Percentiles rank a stretch among this genome's conserved stretches.
Conservation (phyloP, 2,888 invertebrate genomes). For the Ernsta delagoae region DNA sequence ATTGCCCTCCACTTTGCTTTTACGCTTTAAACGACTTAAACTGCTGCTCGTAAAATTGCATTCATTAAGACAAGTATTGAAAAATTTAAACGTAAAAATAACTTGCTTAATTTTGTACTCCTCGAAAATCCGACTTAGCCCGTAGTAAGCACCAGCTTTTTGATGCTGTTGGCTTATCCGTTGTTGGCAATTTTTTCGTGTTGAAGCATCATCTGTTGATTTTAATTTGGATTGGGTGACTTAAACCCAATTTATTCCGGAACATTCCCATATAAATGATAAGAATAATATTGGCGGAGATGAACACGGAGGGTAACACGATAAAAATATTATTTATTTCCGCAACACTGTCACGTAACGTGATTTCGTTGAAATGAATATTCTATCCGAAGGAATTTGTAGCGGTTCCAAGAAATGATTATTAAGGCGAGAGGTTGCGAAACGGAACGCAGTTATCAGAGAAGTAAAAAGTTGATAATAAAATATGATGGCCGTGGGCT, state of each 20-base stretch:
- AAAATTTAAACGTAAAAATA: no score
- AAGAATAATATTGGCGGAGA: not conserved
- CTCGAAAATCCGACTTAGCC: no score
- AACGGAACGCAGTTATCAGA: not conserved
- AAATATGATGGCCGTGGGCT: conserved; percentile 30
- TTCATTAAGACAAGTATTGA: no score
- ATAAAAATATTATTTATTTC: conserved; percentile 1
- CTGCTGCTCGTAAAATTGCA: no score
- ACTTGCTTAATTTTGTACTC: no score
- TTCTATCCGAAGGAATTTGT: not conserved
- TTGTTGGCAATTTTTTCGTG: not conserved
- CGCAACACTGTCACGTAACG: not conserved
- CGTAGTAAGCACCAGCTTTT: no score
- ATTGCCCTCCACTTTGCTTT: no score
- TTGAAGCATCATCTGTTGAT: not conserved
- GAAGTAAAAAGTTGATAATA: conserved; percentile 27
- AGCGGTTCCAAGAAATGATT: not conserved
- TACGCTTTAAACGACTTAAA: no score
- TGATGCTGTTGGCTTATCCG: no score
- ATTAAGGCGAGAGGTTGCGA: not conserved
- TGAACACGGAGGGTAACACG: not conserved
- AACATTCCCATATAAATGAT: not conserved
- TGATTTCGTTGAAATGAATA: not conserved
- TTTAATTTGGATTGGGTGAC: not conserved
- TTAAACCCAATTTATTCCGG: not conserved